A percentile compares a stretch with the other conserved stretches of the same genome.
phyloP scores from a whole-genome alignment of 1,140 invertebrate genomes.

The Drosophila truncata region DNA sequence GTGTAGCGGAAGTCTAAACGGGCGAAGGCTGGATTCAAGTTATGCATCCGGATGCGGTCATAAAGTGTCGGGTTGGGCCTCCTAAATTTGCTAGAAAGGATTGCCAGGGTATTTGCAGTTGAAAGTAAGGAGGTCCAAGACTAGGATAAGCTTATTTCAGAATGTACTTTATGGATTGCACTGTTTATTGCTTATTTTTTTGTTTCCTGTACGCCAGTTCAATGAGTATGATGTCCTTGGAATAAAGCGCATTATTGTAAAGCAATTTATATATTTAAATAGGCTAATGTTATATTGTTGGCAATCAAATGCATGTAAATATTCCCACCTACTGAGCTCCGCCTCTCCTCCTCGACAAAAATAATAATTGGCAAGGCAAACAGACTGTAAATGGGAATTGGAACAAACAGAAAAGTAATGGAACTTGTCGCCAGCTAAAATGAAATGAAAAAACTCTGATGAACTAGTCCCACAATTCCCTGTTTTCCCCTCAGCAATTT shows the following conservation, averaged over 20 bases:
- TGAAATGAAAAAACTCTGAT: conserved; percentile 32
- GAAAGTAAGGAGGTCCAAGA: not conserved
- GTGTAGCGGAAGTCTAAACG: too few relatives aligned
- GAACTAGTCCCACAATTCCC: conserved; percentile 12
- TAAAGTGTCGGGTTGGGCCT: conserved; percentile 3
- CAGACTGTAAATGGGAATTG: conserved; percentile 19
- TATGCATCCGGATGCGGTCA: conserved; percentile 8
- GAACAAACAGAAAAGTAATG: conserved; percentile 33
- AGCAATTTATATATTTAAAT: not conserved
- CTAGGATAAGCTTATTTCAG: not conserved
- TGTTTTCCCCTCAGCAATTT: not conserved
- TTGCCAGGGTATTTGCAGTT: conserved; percentile 13
- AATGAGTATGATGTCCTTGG: not conserved
- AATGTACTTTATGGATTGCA: not conserved
- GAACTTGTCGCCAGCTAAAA: conserved; percentile 23
- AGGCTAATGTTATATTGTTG: conserved; percentile 5
- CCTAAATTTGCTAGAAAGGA: conserved; percentile 14
- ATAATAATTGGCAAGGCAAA: conserved; percentile 38
- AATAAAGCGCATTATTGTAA: not conserved
- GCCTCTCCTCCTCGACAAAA: not conserved
- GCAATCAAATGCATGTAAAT: conserved; percentile 29
- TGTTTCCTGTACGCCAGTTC: not conserved
- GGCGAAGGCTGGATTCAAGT: not conserved
- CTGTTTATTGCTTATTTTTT: not conserved
- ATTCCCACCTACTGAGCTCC: not conserved